phyloP scores from a whole-genome alignment of 1,140 invertebrate genomes.

The Grapholita molesta region DNA sequence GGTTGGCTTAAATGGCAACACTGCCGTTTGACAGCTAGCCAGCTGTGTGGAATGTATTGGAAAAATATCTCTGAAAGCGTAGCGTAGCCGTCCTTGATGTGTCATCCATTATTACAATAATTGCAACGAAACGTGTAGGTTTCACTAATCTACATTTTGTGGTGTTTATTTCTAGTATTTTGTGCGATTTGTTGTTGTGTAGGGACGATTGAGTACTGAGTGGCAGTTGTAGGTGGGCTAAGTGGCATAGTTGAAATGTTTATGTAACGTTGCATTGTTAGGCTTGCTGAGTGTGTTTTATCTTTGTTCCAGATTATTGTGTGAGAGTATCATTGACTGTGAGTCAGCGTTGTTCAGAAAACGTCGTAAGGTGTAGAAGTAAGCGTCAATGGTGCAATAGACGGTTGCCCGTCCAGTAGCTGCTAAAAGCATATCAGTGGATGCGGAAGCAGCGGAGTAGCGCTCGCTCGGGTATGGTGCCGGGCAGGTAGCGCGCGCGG shows the following conservation, averaged over 20 bases:
- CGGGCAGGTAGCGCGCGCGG: slow-evolving; percentile 75
- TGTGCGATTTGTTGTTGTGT: slow-evolving; percentile 1
- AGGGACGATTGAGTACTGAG: slow-evolving; percentile 6
- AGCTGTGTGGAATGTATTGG: slow-evolving; percentile 69
- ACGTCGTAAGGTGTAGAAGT: slow-evolving; percentile 24
- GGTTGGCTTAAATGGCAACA: slow-evolving; percentile 46
- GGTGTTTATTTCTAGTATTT: slow-evolving; percentile 23
- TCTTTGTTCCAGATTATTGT: slow-evolving; percentile 67
- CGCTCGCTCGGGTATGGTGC: slow-evolving; percentile 76
- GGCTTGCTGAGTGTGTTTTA: slow-evolving; percentile 59
- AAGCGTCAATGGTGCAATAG: slow-evolving; percentile 47
- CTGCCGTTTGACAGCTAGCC: slow-evolving; percentile 61
- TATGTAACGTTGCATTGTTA: slow-evolving; percentile 72
- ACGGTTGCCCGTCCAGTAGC: slow-evolving; percentile 14
- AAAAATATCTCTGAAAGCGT: slow-evolving; percentile 68
- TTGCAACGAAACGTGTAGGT: slow-evolving; percentile 60
- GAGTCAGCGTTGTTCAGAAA: slow-evolving; percentile 31
- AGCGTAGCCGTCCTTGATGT: slow-evolving; percentile 68
- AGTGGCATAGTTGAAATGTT: slow-evolving; percentile 62
- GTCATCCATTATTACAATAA: slow-evolving; percentile 64
- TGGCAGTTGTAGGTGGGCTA: slow-evolving; percentile 49
- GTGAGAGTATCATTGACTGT: slow-evolving; percentile 29
- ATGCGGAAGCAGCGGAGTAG: slow-evolving; percentile 60
- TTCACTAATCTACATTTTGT: slow-evolving; percentile 28
- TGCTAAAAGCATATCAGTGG: slow-evolving; percentile 39